phyloP scores from a whole-genome alignment of 2,113 vertebrate species.

The Dinomys branickii region DNA sequence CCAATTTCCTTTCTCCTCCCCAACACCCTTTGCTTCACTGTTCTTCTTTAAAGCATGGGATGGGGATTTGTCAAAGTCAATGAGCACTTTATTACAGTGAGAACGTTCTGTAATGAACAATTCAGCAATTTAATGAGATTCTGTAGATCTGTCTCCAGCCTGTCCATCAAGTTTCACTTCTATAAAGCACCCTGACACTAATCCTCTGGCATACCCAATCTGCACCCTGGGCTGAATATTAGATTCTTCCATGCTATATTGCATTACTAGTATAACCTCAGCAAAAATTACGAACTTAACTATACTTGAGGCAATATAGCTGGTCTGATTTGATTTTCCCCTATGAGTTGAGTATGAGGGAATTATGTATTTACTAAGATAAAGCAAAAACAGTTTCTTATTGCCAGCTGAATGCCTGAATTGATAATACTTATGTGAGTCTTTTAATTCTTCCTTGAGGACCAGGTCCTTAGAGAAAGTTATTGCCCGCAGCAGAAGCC shows the following conservation, averaged over 20 bases:
- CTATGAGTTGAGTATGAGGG: slow-evolving; percentile 83
- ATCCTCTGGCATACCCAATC: slow-evolving; percentile 91
- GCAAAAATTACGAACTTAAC: slow-evolving; percentile 92
- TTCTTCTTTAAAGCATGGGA: slow-evolving; percentile 87
- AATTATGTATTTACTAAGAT: slow-evolving; percentile 91
- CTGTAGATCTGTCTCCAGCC: slow-evolving; percentile 91
- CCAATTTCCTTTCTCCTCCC: slow-evolving; percentile 84
- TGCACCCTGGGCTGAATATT: slow-evolving; percentile 91
- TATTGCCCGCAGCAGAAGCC: slow-evolving; percentile 81
- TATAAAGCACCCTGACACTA: slow-evolving; percentile 92
- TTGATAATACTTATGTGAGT: slow-evolving; percentile 85
- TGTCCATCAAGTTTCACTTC: slow-evolving; percentile 92
- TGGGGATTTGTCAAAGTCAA: slow-evolving; percentile 92
- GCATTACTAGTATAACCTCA: slow-evolving; percentile 91
- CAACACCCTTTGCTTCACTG: slow-evolving; percentile 84
- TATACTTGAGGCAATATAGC: slow-evolving; percentile 90
- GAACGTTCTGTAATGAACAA: slow-evolving; percentile 91
- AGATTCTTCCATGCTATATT: slow-evolving; percentile 91
- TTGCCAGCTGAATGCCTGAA: slow-evolving; percentile 84
- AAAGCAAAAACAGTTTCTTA: slow-evolving; percentile 87
- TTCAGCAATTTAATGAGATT: slow-evolving; percentile 93
- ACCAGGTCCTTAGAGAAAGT: slow-evolving; percentile 70
- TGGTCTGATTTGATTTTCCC: slow-evolving; percentile 89
- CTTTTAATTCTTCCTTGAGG: slow-evolving; percentile 86
- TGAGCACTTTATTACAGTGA: slow-evolving; percentile 93